Base-by-base conservation (phyloP, 2,113 vertebrate species). In the Clupea harengus region DNA sequence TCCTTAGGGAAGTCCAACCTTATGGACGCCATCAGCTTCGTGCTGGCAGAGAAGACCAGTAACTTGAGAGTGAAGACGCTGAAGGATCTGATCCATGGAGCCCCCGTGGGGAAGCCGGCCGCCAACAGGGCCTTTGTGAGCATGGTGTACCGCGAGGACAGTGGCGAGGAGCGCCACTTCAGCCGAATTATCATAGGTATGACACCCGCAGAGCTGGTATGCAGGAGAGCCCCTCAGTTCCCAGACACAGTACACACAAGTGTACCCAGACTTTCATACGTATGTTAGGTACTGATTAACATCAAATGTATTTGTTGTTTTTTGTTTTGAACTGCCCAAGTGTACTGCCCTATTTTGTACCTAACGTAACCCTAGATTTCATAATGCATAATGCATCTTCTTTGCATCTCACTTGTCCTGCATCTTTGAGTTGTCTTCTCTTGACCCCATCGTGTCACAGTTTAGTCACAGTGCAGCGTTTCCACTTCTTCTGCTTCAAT, bases 21-120 rank as follows among this genome's bases (percentile, higher is more conserved):
- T 82, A 98, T 98, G 97, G 97, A 98, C 83, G 97, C 97, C 86
- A 98, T 98, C 94, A 98, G 97, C 92, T 98, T 98, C 75, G 97
- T 98, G 75, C 89, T 98, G 94, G 97, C 97, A 11, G 97, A 98
- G 89, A 98, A 97, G 90, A 98, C 97, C 2, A 98, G 97, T 84
- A 98, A 98, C 88, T 87, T 98, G 49, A 93, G 97, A 52, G 97
- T 98, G 50, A 98, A 98, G 91, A 98, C 97, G 0, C 89, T 98
- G 25, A 95, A 97, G 80, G 97, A 98, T 89, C 93, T 98, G 32
- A 98, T 98, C 92, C 97, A 98, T 20, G 97, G 97, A 39, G 97
- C 97, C 0, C 97, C 97, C 0, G 97, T 98, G n/a, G 97, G 97
- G 22, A 98, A 98, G 75, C 97, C 97, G 10, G 97, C 97, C 4